Base-by-base conservation (phyloP, 2,888 invertebrate genomes). In the Epistrophe eligans region DNA sequence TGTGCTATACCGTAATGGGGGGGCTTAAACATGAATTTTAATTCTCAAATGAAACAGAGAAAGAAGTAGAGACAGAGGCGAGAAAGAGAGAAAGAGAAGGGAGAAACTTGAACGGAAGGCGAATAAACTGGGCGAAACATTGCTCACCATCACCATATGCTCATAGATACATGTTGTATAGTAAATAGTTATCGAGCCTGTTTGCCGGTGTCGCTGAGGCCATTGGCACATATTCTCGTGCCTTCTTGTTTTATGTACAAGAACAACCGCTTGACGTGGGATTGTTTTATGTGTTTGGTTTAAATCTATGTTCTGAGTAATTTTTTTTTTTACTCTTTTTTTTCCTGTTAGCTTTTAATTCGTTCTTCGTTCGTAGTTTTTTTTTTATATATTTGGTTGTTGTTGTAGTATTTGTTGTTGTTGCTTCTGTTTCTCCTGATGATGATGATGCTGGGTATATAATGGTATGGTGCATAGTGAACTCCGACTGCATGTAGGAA, bases 171-270 rank as follows among this genome's bases (percentile, higher is more conserved):
- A 79, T 67, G 48, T 67, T 67, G 50, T 60, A 77, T 83, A 87
- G 87, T 74, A 76, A 87, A 79, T 83, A 87, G 87, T 87, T 87
- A 87, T 87, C 87, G 87, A 83, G 87, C 87, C 80, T 85, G 87
- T 76, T 89, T 84, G 87, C 88, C 89, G 88, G 89, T 89, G 89
- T 90, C 90, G 89, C 74, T 88, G 90, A 90, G 90, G 90, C 90
- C 90, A 90, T 90, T 90, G 90, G 90, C 90, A 90, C 89, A 90
- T 90, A 90, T 90, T 89, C 89, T 88, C 84, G 73, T 83, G 85
- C 89, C 84, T 87, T 89, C 88, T 88, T 89, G 82, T 89, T 88
- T 87, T 88, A 89, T 88, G 73, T 88, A 88, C 87, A 87, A 87
- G 83, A 87, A 87, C 83, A 83, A 87, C 87, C 87, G 87, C 87